Conservation (phyloP, 2,888 invertebrate genomes). For the Acanthacorydalis orientalis region DNA sequence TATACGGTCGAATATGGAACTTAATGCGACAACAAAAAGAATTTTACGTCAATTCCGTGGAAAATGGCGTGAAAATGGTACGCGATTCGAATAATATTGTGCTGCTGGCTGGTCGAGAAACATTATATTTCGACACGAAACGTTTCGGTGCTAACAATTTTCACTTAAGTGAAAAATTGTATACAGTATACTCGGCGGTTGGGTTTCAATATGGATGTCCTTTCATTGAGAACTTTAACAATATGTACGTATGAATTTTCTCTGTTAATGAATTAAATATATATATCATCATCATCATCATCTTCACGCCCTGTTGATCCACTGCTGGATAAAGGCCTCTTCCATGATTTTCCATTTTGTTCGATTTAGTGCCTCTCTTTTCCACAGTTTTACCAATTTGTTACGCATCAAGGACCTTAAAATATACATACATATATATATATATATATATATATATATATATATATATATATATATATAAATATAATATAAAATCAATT, state of each 20-base stretch:
- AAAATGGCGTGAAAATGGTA: conserved; percentile 50
- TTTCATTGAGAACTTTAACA: conserved; percentile 53
- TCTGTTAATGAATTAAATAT: not conserved
- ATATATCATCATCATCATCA: no score
- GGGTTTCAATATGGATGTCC: conserved; percentile 63
- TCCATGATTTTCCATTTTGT: no score
- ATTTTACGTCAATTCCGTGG: conserved; percentile 50
- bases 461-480: no score
- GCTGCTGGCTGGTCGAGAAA: conserved; percentile 56
- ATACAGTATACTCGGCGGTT: conserved; percentile 61
- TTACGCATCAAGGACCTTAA: no score
- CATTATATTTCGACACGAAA: conserved; percentile 57
- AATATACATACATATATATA: no score
- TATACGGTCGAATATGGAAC: conserved; percentile 50
- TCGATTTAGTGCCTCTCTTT: no score
- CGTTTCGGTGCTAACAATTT: conserved; percentile 56
- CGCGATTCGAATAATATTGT: conserved; percentile 41
- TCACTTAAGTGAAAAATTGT: conserved; percentile 59
- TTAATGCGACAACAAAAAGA: conserved; percentile 34
- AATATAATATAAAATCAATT: no score
- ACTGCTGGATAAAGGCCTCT: no score
- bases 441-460: no score
- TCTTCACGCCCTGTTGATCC: no score
- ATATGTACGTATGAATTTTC: conserved; percentile 35
- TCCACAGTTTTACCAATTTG: no score